phyloP scores from a whole-genome alignment of 2,113 vertebrate genomes.

The Hippocampus comes region DNA sequence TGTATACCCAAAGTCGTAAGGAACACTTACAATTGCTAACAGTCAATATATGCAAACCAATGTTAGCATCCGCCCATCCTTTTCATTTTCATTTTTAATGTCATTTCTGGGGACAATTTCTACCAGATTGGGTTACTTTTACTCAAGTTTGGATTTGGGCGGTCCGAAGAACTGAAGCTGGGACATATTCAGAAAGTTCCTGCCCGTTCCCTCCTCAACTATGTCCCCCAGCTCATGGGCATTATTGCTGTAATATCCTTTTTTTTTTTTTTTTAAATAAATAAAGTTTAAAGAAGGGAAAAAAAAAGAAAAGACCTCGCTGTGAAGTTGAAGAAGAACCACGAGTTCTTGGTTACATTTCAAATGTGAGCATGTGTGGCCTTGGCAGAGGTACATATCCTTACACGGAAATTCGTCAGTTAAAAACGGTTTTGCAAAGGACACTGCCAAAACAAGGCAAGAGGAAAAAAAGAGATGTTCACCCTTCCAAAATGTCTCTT shows the following conservation, averaged over 20 bases:
- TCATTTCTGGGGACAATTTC: no score
- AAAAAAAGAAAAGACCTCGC: background rate
- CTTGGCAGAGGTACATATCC: background rate
- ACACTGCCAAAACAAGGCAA: background rate
- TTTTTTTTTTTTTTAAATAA: no score
- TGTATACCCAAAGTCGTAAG: no score
- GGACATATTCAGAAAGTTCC: background rate
- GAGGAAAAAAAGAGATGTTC: background rate
- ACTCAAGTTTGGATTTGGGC: no score
- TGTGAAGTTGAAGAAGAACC: background rate
- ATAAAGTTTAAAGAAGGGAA: no score
- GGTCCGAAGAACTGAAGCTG: no score
- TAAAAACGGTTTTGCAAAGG: background rate
- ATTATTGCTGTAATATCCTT: background rate
- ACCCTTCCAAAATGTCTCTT: background rate
- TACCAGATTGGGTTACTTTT: no score
- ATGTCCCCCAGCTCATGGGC: background rate
- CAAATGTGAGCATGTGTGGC: background rate
- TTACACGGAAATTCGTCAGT: background rate
- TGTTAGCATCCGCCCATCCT: no score
- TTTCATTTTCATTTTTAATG: no score
- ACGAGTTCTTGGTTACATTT: background rate
- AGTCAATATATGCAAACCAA: no score
- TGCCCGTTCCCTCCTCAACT: background rate
- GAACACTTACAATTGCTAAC: no score